Evolutionary conservation across 2,113 vertebrate genomes (phyloP).

Genomic region (Nibea coibor): DNA sequence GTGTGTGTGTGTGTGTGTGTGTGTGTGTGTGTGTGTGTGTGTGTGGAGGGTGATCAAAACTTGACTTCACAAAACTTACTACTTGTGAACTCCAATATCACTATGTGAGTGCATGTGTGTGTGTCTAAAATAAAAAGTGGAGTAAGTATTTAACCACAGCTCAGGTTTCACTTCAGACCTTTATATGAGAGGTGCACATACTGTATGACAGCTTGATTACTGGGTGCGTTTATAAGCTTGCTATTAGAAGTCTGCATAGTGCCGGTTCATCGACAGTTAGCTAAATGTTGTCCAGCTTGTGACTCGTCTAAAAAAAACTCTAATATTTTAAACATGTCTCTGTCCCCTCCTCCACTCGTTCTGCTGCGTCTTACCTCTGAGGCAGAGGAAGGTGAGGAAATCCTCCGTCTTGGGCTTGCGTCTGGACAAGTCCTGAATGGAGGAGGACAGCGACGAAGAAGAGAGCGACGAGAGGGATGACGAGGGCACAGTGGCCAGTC

Average conservation of each 20-base stretch:
- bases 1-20: neutral
- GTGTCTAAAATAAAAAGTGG: neutral
- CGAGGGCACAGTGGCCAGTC: constrained; percentile 83
- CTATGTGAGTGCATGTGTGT: neutral
- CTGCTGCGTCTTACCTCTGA: constrained; percentile 89
- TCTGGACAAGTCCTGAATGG: constrained; percentile 97
- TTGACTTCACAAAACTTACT: constrained; percentile 34
- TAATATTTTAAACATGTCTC: constrained; percentile 32
- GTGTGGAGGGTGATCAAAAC: constrained; percentile 41
- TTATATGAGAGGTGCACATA: neutral
- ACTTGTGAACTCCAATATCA: constrained; percentile 1
- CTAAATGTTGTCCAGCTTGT: constrained; percentile 9
- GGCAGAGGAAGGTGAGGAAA: constrained; percentile 99
- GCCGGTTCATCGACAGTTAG: constrained; percentile 18
- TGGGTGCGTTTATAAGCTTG: neutral
- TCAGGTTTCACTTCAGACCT: constrained; percentile 2
- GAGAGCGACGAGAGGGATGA: constrained; percentile 83
- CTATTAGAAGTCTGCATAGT: neutral
- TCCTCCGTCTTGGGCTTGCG: constrained; percentile 99
- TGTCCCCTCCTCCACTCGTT: constrained; percentile 34
- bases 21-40: constrained; percentile 6
- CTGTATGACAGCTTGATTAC: neutral
- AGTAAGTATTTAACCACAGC: neutral
- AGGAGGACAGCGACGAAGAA: constrained; percentile 85
- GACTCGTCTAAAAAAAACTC: neutral